Percentiles rank a stretch among this genome's conserved stretches.
Evolutionary conservation across 2,888 invertebrate species (phyloP).

Genomic region (Epiblema foenella): DNA sequence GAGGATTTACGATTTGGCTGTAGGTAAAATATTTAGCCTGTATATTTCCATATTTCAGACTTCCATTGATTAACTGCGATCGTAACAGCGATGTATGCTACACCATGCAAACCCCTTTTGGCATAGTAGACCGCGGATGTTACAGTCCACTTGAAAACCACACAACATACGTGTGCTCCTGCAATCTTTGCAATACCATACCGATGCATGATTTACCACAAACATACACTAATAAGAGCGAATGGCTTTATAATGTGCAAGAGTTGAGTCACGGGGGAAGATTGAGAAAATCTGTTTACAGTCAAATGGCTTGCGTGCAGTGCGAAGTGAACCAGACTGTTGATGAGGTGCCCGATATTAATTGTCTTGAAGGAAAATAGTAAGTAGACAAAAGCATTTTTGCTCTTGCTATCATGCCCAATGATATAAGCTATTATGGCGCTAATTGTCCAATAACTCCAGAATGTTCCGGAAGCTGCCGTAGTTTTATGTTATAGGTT

Average conservation of each 20-base stretch:
- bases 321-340: constrained; percentile 68
- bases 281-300: constrained; percentile 66
- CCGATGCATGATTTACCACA: constrained; percentile 71
- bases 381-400: constrained; percentile 53
- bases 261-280: constrained; percentile 66
- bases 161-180: constrained; percentile 69
- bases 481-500: too few relatives aligned
- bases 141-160: constrained; percentile 65
- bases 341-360: constrained; percentile 49
- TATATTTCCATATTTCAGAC: constrained; percentile 55
- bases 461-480: too few relatives aligned
- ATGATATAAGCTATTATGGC: too few relatives aligned
- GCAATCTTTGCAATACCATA: constrained; percentile 74
- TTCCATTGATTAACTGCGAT: constrained; percentile 61
- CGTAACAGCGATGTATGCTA: constrained; percentile 68
- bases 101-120: constrained; percentile 74
- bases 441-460: too few relatives aligned
- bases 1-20: too few relatives aligned
- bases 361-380: constrained; percentile 72
- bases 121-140: constrained; percentile 72
- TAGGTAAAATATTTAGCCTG: too few relatives aligned
- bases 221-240: constrained; percentile 62
- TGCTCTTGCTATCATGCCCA: not conserved
- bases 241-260: constrained; percentile 70
- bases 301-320: constrained; percentile 69